A percentile compares a stretch with the other conserved stretches of the same genome.
These are phyloP conservation scores for Eudasyphora cyanicolor DNA, from an alignment of 2,888 invertebrate species.

Conservation along the genomic window DNA sequence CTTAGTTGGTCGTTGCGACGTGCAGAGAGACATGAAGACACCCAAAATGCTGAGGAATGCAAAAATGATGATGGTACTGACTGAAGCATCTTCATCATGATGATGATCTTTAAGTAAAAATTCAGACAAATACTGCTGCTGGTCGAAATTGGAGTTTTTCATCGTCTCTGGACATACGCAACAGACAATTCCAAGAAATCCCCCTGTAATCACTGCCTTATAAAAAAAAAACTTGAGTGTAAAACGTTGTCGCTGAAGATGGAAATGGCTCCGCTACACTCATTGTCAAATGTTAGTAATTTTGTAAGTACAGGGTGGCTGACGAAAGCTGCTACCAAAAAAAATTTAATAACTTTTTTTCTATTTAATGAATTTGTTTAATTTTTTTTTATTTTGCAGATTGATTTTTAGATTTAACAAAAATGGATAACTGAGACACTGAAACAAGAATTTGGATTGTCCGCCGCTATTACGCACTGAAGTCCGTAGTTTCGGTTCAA, in stretches of 20 bases:
- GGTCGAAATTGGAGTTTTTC: background rate
- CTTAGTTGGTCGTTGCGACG: background rate
- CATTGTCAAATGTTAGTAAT: background rate
- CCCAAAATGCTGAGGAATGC: background rate
- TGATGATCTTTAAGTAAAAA: background rate
- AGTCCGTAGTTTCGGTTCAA: no score
- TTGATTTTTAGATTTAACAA: no score
- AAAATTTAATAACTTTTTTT: no score
- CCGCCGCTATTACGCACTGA: no score
- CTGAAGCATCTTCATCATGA: background rate
- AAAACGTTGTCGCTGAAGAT: constrained; percentile 1
- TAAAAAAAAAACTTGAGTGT: constrained; percentile 43
- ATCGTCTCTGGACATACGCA: constrained; percentile 15
- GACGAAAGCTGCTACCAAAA: no score
- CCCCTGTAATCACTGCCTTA: constrained; percentile 43
- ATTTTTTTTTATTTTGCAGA: no score
- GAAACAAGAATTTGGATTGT: no score
- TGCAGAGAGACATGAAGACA: background rate
- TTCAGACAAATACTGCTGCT: constrained; percentile 17
- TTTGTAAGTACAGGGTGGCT: no score
- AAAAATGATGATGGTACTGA: constrained; percentile 11
- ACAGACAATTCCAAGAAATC: constrained; percentile 43
- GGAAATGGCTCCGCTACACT: background rate
- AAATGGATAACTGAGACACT: no score
- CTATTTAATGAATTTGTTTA: no score